phyloP scores from a whole-genome alignment of 2,888 invertebrate species.

The Aspidiotus rigidus region DNA sequence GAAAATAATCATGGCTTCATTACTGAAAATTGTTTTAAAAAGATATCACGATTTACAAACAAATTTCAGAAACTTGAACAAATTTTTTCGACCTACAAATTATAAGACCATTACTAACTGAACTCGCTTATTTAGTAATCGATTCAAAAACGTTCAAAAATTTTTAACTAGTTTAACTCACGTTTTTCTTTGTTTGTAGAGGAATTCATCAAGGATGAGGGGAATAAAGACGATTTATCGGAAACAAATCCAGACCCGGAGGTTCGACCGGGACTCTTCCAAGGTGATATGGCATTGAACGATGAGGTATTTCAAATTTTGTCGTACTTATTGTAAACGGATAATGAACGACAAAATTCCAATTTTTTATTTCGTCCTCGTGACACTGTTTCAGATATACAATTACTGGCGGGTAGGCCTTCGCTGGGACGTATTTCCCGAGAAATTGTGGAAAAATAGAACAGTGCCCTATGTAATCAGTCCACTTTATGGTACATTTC shows the following conservation, averaged over 20 bases:
- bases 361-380: background rate
- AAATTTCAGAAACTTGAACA: too few relatives aligned
- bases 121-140: too few relatives aligned
- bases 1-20: too few relatives aligned
- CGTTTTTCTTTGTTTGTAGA: conserved; percentile 17
- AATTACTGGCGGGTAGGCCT: conserved; percentile 55
- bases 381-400: conserved; percentile 44
- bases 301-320: conserved; percentile 44
- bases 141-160: too few relatives aligned
- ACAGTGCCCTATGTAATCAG: conserved; percentile 59
- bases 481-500: conserved; percentile 48
- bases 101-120: too few relatives aligned
- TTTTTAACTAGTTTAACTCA: too few relatives aligned
- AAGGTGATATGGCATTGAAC: conserved; percentile 60
- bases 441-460: conserved; percentile 55
- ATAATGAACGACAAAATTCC: background rate
- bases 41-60: too few relatives aligned
- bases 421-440: conserved; percentile 56
- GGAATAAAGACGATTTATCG: conserved; percentile 33
- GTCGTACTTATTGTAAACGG: background rate
- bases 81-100: too few relatives aligned
- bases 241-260: conserved; percentile 51
- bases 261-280: conserved; percentile 55
- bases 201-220: conserved; percentile 36
- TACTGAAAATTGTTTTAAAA: too few relatives aligned